phyloP scores from a whole-genome alignment of 2,113 vertebrate genomes.

The Psilopogon haemacephalus region DNA sequence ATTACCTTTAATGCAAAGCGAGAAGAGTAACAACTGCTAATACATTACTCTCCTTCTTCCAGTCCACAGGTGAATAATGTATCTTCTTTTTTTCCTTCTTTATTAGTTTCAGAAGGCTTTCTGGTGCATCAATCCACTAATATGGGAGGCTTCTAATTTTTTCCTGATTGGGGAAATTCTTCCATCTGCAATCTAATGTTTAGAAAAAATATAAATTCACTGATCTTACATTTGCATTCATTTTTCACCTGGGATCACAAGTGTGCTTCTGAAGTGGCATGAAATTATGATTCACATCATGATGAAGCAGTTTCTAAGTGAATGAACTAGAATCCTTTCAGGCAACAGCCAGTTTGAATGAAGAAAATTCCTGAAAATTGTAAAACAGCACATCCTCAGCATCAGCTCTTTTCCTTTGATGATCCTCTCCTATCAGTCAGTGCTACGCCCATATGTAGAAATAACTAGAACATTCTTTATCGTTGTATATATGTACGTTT shows the following conservation, averaged over 20 bases:
- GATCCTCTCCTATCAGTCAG: not conserved
- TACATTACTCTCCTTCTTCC: not conserved
- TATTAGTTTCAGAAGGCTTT: not conserved
- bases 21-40: not conserved
- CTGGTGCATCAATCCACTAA: not conserved
- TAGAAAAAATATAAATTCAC: not conserved
- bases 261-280: not conserved
- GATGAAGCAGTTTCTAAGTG: not conserved
- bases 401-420: not conserved
- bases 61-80: not conserved
- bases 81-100: not conserved
- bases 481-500: not conserved
- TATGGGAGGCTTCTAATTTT: not conserved
- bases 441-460: not conserved
- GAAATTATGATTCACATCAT: not conserved
- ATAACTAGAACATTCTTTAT: not conserved
- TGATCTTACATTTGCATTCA: not conserved
- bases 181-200: not conserved
- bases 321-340: not conserved
- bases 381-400: not conserved
- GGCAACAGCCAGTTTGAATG: not conserved
- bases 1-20: constrained; percentile 18
- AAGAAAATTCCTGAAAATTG: not conserved
- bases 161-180: not conserved
- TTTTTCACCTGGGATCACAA: not conserved